Base-by-base conservation (phyloP, 2,797 vertebrate genomes). In the Propithecus perrieri region DNA sequence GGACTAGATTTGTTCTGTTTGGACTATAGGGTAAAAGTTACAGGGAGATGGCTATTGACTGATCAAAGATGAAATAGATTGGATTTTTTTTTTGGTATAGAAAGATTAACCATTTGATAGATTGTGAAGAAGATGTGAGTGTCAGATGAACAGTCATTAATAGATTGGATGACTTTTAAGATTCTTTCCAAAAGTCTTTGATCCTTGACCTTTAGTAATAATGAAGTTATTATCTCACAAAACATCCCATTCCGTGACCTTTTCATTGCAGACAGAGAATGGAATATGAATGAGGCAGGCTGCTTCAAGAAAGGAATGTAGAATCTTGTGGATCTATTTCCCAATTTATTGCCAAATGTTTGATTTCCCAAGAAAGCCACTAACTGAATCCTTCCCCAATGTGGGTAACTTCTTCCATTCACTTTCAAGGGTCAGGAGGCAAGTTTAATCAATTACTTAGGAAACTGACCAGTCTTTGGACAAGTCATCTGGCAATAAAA, bases 221-320 rank as follows among this genome's bases (percentile, higher is more conserved):
- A 12, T 38, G 55, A 55, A 79, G 95, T 94, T 91, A 76, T 95
- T 76, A 87, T 65, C 30, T 96, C 86, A 96, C 38, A 96, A 92
- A 86, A 75, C 83, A 75, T 53, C 41, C 71, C 71, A 87, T 94
- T 95, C 65, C 2, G 8, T 67, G 35, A 59, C 30, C 46, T 75
- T 93, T 84, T 78, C 30, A 41, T 35, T 80, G 46, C 53, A 89
- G 46, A 93, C 59, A 89, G 46, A 93, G 74, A 91, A 83, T 61
- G 33, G 30, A 55, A 79, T 86, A 9, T 74, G 61, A 69, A 89
- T 55, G 79, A 79, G 41, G 63, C 28, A 74, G 78, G 26, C 50
- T n/a, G 59, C 61, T 88, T 50, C 24, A 35, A 74, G 81, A 76
- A 96, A 85, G 48, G 35, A 83, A 95, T 43, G 85, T 95, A 91